Percentiles rank a stretch among this genome's conserved stretches.
These are phyloP conservation scores for Halcyon smyrnensis DNA, from an alignment of 2,797 vertebrate genomes.

Conservation along the genomic window DNA sequence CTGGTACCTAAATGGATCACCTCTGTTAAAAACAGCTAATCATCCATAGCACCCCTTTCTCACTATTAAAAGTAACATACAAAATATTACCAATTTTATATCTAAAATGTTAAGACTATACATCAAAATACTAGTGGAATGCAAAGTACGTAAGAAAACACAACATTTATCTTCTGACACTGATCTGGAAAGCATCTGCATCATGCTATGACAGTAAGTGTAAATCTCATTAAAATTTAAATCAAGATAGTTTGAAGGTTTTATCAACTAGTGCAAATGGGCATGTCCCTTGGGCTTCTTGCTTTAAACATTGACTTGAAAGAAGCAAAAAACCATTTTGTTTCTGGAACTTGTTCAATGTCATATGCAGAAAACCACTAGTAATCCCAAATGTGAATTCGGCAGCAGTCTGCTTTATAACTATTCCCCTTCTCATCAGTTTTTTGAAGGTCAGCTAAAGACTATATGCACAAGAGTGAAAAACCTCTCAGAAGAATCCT, in stretches of 20 bases:
- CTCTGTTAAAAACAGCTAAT: neutral
- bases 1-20: neutral
- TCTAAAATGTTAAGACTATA: neutral
- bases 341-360: neutral
- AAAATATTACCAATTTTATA: neutral
- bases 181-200: neutral
- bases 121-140: neutral
- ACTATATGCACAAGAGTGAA: neutral
- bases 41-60: neutral
- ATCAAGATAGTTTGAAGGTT: neutral
- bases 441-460: neutral
- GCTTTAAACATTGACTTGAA: neutral
- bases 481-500: neutral
- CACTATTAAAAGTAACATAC: neutral
- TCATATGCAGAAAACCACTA: neutral
- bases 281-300: neutral
- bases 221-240: neutral
- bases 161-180: neutral
- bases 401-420: neutral
- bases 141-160: neutral
- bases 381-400: neutral
- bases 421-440: neutral
- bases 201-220: neutral
- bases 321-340: neutral
- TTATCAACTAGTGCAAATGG: neutral